phyloP scores from a whole-genome alignment of 2,797 vertebrate species.

The Lateolabrax maculatus region DNA sequence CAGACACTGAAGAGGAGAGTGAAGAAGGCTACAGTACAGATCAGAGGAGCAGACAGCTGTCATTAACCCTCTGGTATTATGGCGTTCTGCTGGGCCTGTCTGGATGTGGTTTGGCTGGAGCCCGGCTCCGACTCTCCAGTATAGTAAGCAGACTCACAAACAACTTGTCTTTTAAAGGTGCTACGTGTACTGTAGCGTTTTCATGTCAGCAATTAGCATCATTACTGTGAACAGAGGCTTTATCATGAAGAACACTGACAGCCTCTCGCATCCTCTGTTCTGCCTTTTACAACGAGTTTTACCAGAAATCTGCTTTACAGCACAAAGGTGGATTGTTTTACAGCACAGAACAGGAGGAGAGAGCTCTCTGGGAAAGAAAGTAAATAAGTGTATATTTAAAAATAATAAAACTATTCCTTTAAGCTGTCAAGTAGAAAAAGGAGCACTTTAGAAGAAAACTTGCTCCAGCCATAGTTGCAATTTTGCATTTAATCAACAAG shows the following conservation, averaged over 20 bases:
- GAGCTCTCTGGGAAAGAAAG: too few relatives aligned
- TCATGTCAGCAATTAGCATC: constrained; percentile 15
- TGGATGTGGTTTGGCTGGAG: constrained; percentile 51
- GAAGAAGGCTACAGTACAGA: constrained; percentile 8
- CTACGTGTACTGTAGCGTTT: constrained; percentile 1
- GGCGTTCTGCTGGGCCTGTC: constrained; percentile 25
- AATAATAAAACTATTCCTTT: too few relatives aligned
- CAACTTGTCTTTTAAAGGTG: constrained; percentile 14
- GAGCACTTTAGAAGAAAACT: neutral
- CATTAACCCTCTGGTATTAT: constrained; percentile 47
- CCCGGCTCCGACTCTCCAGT: constrained; percentile 9
- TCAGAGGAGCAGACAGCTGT: constrained; percentile 57
- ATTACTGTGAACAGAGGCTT: constrained; percentile 18
- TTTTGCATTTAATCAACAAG: neutral
- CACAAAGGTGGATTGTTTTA: neutral
- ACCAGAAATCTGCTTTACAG: neutral
- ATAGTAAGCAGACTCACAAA: constrained; percentile 27
- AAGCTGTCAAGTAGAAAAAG: neutral
- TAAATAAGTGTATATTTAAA: too few relatives aligned
- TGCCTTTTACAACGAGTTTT: neutral
- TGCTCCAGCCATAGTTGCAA: neutral
- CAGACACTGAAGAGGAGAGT: neutral
- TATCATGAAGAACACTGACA: neutral
- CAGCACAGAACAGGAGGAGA: neutral
- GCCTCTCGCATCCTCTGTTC: neutral